These are phyloP conservation scores for Drosophila lacertosa DNA, from an alignment of 1,140 invertebrate species.

Conservation along the genomic window DNA sequence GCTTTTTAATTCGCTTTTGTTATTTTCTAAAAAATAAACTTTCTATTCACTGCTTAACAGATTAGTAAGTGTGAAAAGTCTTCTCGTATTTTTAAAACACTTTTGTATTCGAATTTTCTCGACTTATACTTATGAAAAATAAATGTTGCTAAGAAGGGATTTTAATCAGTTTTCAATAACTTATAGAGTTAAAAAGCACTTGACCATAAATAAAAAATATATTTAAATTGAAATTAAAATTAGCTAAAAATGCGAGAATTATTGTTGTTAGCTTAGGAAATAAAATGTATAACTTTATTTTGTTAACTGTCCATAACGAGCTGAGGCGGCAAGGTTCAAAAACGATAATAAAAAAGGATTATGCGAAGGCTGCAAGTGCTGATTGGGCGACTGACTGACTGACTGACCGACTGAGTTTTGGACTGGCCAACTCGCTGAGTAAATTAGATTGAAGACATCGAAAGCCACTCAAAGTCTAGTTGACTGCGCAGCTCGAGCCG, in stretches of 20 bases:
- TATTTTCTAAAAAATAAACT: background rate
- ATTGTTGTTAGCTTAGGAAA: too few relatives aligned
- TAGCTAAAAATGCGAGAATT: too few relatives aligned
- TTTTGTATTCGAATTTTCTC: too few relatives aligned
- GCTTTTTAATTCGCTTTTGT: background rate
- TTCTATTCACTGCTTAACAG: background rate
- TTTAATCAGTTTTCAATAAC: too few relatives aligned
- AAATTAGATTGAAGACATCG: constrained; percentile 67
- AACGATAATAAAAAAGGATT: constrained; percentile 49
- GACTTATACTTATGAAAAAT: too few relatives aligned
- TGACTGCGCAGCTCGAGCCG: constrained; percentile 17
- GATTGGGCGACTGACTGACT: constrained; percentile 2
- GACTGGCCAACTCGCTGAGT: constrained; percentile 22
- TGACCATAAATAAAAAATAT: too few relatives aligned
- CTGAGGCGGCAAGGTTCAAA: background rate
- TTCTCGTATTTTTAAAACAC: background rate
- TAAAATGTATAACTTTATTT: too few relatives aligned
- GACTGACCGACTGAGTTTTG: background rate
- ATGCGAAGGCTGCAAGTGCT: constrained; percentile 26
- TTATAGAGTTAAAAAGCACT: too few relatives aligned
- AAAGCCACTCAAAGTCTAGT: constrained; percentile 72
- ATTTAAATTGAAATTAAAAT: too few relatives aligned
- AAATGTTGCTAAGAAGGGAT: too few relatives aligned
- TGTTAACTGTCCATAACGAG: too few relatives aligned
- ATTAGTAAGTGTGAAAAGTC: background rate